phyloP scores from a whole-genome alignment of 37 sponge, comb jelly and placozoan species.

The Halichondria panicea region DNA sequence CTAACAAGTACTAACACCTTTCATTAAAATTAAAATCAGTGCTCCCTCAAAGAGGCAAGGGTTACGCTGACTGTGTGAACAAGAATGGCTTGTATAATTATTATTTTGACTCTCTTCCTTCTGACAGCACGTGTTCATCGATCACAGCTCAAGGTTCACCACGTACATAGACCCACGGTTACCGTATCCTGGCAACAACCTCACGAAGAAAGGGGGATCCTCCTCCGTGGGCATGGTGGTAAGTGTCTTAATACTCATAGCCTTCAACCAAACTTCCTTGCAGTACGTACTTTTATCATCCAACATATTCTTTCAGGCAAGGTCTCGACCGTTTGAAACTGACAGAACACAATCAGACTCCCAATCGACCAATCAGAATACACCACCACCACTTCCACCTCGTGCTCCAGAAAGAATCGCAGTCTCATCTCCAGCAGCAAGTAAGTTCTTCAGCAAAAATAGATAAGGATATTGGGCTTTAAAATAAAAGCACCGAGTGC shows the following conservation, averaged over 20 bases:
- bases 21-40: no score
- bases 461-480: no score
- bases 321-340: not conserved
- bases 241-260: not conserved
- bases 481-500: no score
- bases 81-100: no score
- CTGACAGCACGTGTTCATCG: slow-evolving; percentile 71
- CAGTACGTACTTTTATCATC: not conserved
- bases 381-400: not conserved
- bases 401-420: no score
- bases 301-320: slow-evolving; percentile 1
- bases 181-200: slow-evolving; percentile 70
- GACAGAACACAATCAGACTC: not conserved
- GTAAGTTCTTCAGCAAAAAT: no score
- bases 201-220: not conserved
- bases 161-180: slow-evolving; percentile 85
- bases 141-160: slow-evolving; percentile 61
- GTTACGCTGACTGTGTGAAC: no score
- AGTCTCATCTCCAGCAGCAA: no score
- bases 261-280: no score
- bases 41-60: no score
- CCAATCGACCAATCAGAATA: not conserved
- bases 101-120: not conserved
- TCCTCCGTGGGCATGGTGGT: slow-evolving; percentile 4
- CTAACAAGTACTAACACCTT: no score